Conservation (phyloP, 2,113 vertebrate species). For the Dromas ardeola region DNA sequence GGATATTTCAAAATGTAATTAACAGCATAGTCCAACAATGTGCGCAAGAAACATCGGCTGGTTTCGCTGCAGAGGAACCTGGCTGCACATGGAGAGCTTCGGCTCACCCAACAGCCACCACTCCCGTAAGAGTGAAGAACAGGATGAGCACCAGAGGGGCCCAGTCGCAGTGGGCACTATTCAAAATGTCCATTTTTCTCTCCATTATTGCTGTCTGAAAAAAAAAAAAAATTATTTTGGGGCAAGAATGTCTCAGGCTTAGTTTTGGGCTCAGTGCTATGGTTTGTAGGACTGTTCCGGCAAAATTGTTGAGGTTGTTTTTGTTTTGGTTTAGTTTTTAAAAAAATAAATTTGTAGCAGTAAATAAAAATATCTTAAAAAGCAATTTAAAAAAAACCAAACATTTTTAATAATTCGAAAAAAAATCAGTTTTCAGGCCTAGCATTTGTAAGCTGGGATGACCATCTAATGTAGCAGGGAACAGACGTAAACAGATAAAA, state of each 20-base stretch:
- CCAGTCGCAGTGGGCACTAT: too few species aligned
- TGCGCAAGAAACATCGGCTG: neutral
- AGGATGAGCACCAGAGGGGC: neutral
- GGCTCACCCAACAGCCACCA: neutral
- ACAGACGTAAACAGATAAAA: neutral
- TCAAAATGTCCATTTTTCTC: too few species aligned
- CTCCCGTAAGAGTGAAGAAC: neutral
- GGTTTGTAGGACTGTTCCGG: neutral
- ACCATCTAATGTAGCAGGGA: neutral
- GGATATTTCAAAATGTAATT: constrained; percentile 52
- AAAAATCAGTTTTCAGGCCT: neutral
- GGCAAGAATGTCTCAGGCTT: neutral
- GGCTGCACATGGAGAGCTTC: neutral
- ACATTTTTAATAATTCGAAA: neutral
- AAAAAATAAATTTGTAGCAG: neutral
- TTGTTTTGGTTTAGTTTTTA: neutral
- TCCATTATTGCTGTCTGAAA: too few species aligned
- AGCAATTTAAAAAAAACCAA: neutral
- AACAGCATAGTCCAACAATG: neutral
- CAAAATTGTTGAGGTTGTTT: neutral
- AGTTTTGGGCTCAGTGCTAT: neutral
- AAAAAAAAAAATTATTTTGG: neutral
- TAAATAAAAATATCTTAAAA: neutral
- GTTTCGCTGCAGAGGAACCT: neutral
- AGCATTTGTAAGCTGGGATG: neutral